These are phyloP conservation scores for Disparrhopalites patrizii DNA, from an alignment of 2,888 invertebrate species.

Conservation along the genomic window DNA sequence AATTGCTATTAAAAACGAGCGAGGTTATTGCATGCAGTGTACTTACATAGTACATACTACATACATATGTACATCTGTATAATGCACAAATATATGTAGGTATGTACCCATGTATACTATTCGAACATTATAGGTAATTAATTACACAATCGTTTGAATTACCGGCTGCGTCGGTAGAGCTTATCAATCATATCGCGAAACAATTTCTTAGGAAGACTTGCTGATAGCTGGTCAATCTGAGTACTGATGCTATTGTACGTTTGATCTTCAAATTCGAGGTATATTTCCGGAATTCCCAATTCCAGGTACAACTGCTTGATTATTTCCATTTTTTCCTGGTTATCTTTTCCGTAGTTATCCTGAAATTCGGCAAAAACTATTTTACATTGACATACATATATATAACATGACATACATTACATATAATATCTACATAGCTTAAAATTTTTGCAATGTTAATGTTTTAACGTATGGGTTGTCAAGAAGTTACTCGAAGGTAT, in stretches of 20 bases:
- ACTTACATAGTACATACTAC: too few species aligned
- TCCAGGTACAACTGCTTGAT: conserved; percentile 75
- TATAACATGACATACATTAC: too few species aligned
- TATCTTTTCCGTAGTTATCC: conserved; percentile 70
- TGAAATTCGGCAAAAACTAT: conserved; percentile 46
- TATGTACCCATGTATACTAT: too few species aligned
- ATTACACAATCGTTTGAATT: conserved; percentile 7
- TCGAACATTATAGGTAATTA: neutral
- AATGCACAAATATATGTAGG: neutral
- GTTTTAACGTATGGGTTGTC: too few species aligned
- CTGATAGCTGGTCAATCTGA: conserved; percentile 77
- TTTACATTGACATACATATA: too few species aligned
- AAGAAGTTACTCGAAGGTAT: too few species aligned
- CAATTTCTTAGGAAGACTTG: conserved; percentile 72
- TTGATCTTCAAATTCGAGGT: conserved; percentile 75
- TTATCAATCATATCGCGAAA: conserved; percentile 78
- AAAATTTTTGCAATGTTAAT: too few species aligned
- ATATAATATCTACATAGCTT: too few species aligned
- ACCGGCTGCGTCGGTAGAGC: conserved; percentile 58
- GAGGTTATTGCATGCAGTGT: too few species aligned
- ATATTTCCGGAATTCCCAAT: conserved; percentile 69
- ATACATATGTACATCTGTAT: too few species aligned
- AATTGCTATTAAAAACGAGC: too few species aligned
- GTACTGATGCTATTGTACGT: conserved; percentile 75
- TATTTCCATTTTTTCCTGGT: conserved; percentile 62